Evolutionary conservation across 2,888 invertebrate genomes (phyloP), one percentile per base, ranked within the genome.

Genomic region (Liposcelis brunnea): DNA sequence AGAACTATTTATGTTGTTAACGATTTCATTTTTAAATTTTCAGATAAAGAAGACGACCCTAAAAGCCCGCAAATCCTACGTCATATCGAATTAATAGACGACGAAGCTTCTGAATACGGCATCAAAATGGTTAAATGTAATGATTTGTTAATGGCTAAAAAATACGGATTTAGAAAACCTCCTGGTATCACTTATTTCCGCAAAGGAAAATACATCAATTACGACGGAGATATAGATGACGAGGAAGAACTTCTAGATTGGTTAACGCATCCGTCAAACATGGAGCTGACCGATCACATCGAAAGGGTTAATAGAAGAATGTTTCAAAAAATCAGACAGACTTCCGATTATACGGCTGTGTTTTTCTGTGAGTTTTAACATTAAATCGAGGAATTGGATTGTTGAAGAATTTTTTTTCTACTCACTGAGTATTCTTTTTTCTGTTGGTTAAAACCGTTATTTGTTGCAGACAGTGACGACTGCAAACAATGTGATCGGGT

Each of bases 401-500:
- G 4, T 26, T 26, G 26, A 26, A 26, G 5, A 4, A 6, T 26
- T 26, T 8, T 6, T 26, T 26, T 26, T 26, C 5, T 8, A 4
- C 8, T 26, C 4, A 26, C 26, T 8, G 4, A 6, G 4, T 6
- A 26, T 26, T 26, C 8, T 8, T 26, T 26, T 26, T 26, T 26
- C 8, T 8, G 26, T 26, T 26, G 8, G 26, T 26, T 26, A 6
- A 8, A 26, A 26, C 4, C 26, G 4, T 6, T 6, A 26, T 6
- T 26, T 26, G 26, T 75, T 75, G 66, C 69, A 90, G 90, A 89
- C 70, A 87, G 87, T 71, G 84, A 84, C 71, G 89, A 90, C 67
- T 90, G 90, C 69, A 90, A 89, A 65, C 90, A 90, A 64, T 91
- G 90, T 61, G 83, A 84, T 53, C 75, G 81, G 59, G 90, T 90